These are phyloP conservation scores for Pedetes capensis DNA, from an alignment of 2,113 vertebrate species.

Conservation along the genomic window DNA sequence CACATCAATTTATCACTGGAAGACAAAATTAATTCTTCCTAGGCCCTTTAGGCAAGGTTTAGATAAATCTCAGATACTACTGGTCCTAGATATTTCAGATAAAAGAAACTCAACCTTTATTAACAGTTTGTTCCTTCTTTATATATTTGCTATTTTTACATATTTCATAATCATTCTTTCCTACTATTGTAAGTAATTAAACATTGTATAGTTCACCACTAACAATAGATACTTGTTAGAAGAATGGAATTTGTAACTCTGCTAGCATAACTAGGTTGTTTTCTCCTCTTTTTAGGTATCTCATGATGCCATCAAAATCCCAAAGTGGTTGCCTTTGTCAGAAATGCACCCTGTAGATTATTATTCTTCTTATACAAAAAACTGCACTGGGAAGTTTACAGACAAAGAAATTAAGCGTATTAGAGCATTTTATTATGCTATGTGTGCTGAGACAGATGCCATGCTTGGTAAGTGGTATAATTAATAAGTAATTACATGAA, in stretches of 20 bases:
- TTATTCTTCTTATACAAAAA: slow-evolving; percentile 96
- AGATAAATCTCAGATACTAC: neutral
- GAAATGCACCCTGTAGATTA: slow-evolving; percentile 94
- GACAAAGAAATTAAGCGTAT: slow-evolving; percentile 90
- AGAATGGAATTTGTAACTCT: slow-evolving; percentile 5
- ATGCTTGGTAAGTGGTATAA: slow-evolving; percentile 91
- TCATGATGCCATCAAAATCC: slow-evolving; percentile 87
- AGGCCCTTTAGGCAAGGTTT: neutral
- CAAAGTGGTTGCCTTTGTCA: slow-evolving; percentile 90
- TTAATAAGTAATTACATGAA: slow-evolving; percentile 49
- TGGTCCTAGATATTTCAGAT: neutral
- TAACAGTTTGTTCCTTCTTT: neutral
- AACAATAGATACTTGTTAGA: neutral
- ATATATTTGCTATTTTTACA: neutral
- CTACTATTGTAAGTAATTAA: neutral
- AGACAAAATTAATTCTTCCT: neutral
- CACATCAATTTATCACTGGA: neutral
- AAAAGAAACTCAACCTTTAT: neutral
- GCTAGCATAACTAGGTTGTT: slow-evolving; percentile 47
- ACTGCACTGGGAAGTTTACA: slow-evolving; percentile 93
- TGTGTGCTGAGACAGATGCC: slow-evolving; percentile 97
- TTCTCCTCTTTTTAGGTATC: slow-evolving; percentile 85
- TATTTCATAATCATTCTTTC: slow-evolving; percentile 35
- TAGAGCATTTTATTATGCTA: slow-evolving; percentile 95
- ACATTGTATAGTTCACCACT: neutral